A percentile compares a stretch with the other conserved stretches of the same genome.
These are phyloP conservation scores for Penaeus indicus DNA, from an alignment of 1,140 invertebrate species.

Conservation along the genomic window DNA sequence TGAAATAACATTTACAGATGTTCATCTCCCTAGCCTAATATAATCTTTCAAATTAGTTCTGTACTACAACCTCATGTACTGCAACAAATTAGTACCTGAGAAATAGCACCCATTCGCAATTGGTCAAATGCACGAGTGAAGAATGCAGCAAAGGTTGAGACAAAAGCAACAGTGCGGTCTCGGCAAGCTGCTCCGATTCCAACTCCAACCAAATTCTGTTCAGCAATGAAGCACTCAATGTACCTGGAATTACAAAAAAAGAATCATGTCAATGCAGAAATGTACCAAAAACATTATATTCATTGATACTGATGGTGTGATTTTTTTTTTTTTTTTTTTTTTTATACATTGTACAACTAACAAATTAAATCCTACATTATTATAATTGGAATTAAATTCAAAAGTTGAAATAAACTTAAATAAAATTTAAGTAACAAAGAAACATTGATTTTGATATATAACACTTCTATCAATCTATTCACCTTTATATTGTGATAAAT, in stretches of 20 bases:
- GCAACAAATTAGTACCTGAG: constrained; percentile 72
- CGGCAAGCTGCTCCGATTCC: constrained; percentile 93
- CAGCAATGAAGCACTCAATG: constrained; percentile 98
- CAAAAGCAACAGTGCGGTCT: constrained; percentile 90
- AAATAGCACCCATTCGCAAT: constrained; percentile 99
- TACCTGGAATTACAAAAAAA: constrained; percentile 75
- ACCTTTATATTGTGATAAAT: too few species aligned
- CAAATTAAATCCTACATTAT: too few species aligned
- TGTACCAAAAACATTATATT: not conserved
- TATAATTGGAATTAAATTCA: too few species aligned
- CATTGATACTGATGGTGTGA: not conserved
- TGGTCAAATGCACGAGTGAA: constrained; percentile 79
- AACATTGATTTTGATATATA: too few species aligned
- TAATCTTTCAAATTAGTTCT: not conserved
- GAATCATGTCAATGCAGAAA: not conserved
- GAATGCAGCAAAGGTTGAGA: constrained; percentile 98
- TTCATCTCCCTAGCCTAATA: too few species aligned
- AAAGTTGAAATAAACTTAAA: too few species aligned
- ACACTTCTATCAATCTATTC: too few species aligned
- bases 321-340: too few species aligned
- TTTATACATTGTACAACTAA: too few species aligned
- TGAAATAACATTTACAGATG: not conserved
- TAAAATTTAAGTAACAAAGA: too few species aligned
- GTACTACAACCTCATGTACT: too few species aligned
- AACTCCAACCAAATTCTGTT: constrained; percentile 97